Evolutionary conservation across 2,888 invertebrate genomes (phyloP), one percentile per base, ranked within the genome.

Genomic region (Lottia scabra): DNA sequence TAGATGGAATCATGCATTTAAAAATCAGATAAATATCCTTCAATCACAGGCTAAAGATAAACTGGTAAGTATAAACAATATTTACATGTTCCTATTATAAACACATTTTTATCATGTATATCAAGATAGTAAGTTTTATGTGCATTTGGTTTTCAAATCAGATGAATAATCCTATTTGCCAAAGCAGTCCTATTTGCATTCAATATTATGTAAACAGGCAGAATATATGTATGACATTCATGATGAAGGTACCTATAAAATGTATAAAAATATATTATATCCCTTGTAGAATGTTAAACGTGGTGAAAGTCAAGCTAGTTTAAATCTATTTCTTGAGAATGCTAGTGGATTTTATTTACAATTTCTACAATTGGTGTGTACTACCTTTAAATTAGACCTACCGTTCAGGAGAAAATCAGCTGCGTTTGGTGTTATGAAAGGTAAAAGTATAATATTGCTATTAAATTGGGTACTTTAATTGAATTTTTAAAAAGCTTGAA

Each of bases 341-440:
- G 95, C 95, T 0, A 94, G 94, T 74, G 96, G 96, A 16, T 96
- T 95, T 91, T 96, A 96, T 88, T 91, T 95, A 27, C 90, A 94
- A 81, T 90, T 96, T 70, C 91, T 96, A 67, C 94, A 95, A 89
- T 94, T 95, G 89, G 92, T 95, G 82, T 95, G 95, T 87, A 93
- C 94, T 65, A 92, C 94, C 66, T 95, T 95, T 89, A 94, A 94
- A 89, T 90, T 95, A 80, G 95, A 95, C 89, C 91, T 95, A 79
- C 95, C 95, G 44, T 95, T 95, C 89, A 90, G 93, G 90, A 89
- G 85, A 63, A 86, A 85, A 73, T 83, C 87, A 26, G 90, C 91
- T 30, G 89, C 90, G 43, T 91, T 90, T 81, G 92, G 92, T 27
- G 86, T 89, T 63, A 85, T 83, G 86, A 90, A 79, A 90, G 91